Conservation (phyloP, 2,888 invertebrate species). For the Emmelina monodactyla region DNA sequence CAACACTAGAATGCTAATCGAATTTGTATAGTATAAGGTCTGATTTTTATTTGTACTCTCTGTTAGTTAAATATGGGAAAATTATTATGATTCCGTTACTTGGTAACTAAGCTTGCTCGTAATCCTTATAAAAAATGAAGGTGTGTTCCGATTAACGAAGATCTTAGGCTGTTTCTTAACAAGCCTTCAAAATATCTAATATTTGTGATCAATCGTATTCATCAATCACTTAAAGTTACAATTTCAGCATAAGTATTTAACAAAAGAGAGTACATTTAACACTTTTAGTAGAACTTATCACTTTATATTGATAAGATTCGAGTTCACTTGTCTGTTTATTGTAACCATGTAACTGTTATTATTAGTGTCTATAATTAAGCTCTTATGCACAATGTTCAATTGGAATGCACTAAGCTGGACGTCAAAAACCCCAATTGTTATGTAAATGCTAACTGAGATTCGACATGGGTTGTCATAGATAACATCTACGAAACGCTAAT, state of each 20-base stretch:
- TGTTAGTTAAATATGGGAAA: no score
- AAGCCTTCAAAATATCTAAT: neutral
- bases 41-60: no score
- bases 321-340: constrained; percentile 44
- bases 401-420: no score
- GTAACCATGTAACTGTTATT: constrained; percentile 26
- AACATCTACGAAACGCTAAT: no score
- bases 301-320: constrained; percentile 29
- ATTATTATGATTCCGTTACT: no score
- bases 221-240: neutral
- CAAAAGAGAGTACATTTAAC: neutral
- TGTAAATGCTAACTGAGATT: no score
- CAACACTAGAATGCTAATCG: constrained; percentile 22
- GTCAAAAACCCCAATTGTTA: no score
- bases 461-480: no score
- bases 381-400: constrained; percentile 46
- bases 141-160: no score
- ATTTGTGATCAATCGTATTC: neutral
- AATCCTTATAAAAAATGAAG: no score
- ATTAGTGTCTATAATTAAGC: neutral
- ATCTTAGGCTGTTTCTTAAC: neutral
- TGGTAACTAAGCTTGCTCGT: no score
- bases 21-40: constrained; percentile 13
- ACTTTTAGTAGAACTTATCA: constrained; percentile 21
- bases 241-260: neutral